Percentiles rank a stretch among this genome's conserved stretches.
Evolutionary conservation across 2,888 invertebrate genomes (phyloP).

Genomic region (Agapetus fuscipes): DNA sequence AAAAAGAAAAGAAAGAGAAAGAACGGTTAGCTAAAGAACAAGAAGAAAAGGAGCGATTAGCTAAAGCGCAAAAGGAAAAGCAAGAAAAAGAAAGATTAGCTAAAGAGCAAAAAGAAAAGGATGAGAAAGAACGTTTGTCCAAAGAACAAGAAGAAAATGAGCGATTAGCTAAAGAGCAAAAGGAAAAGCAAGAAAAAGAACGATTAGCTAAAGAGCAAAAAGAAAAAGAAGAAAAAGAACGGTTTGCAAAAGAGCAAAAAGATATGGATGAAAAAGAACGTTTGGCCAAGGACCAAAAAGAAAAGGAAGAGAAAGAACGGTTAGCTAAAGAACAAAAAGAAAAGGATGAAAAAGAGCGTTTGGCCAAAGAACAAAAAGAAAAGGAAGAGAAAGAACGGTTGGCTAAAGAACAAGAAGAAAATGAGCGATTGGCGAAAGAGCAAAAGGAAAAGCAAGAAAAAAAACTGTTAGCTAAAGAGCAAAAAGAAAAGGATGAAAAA

Average conservation of each 20-base stretch:
- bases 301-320: slow-evolving; percentile 3
- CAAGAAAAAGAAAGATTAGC: slow-evolving; percentile 6
- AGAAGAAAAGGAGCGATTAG: slow-evolving; percentile 1
- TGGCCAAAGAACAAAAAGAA: slow-evolving; percentile 20
- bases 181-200: slow-evolving; percentile 4
- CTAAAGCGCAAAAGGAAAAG: slow-evolving; percentile 12
- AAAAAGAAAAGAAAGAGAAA: slow-evolving; percentile 5
- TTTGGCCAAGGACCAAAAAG: slow-evolving; percentile 18
- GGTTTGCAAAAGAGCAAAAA: slow-evolving; percentile 3
- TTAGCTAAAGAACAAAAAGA: slow-evolving; percentile 16
- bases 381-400: neutral
- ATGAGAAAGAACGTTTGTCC: slow-evolving; percentile 5
- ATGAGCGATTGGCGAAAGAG: slow-evolving; percentile 17
- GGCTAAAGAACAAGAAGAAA: slow-evolving; percentile 8
- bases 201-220: slow-evolving; percentile 6
- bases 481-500: slow-evolving; percentile 18
- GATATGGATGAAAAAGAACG: slow-evolving; percentile 10
- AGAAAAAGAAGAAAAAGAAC: slow-evolving; percentile 7
- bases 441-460: slow-evolving; percentile 13
- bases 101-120: slow-evolving; percentile 9
- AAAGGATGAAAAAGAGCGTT: slow-evolving; percentile 15
- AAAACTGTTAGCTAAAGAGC: slow-evolving; percentile 18
- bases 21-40: slow-evolving; percentile 5
- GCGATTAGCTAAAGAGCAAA: slow-evolving; percentile 16
- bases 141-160: slow-evolving; percentile 19